Evolutionary conservation across 2,113 vertebrate genomes (phyloP).

Genomic region (Indicator maculatus): DNA sequence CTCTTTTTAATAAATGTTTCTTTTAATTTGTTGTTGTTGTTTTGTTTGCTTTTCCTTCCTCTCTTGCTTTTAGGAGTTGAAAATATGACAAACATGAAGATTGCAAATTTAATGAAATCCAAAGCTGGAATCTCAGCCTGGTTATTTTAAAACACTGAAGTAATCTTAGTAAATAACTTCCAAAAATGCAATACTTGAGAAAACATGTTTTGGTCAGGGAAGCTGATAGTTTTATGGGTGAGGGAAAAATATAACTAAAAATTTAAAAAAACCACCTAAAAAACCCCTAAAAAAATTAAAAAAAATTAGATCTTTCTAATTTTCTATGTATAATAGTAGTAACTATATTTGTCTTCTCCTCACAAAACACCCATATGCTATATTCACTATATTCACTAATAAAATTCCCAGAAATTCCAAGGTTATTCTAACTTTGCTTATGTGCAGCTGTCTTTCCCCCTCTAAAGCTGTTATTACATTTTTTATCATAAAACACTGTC

Average conservation of each 20-base stretch:
- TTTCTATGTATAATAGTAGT: background rate
- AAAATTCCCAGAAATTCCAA: conserved; percentile 38
- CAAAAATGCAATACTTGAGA: background rate
- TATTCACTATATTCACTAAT: background rate
- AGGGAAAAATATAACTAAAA: background rate
- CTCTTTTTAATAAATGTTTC: background rate
- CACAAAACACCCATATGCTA: background rate
- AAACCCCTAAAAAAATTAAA: too few relatives aligned
- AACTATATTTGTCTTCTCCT: background rate
- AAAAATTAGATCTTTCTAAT: background rate
- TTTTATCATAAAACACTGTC: conserved; percentile 63
- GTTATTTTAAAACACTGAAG: background rate
- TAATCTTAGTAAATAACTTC: background rate
- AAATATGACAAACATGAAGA: conserved; percentile 9
- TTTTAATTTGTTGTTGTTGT: background rate
- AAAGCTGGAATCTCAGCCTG: background rate
- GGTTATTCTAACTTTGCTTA: conserved; percentile 42
- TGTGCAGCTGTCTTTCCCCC: conserved; percentile 67
- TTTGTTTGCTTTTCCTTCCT: background rate
- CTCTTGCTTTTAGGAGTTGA: background rate
- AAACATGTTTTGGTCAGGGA: background rate
- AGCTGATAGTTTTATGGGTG: background rate
- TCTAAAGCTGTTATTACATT: conserved; percentile 68
- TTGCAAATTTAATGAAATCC: background rate
- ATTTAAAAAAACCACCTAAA: background rate